These are phyloP conservation scores for Cricetomys ansorgei DNA, from an alignment of 2,113 vertebrate genomes.

Conservation along the genomic window DNA sequence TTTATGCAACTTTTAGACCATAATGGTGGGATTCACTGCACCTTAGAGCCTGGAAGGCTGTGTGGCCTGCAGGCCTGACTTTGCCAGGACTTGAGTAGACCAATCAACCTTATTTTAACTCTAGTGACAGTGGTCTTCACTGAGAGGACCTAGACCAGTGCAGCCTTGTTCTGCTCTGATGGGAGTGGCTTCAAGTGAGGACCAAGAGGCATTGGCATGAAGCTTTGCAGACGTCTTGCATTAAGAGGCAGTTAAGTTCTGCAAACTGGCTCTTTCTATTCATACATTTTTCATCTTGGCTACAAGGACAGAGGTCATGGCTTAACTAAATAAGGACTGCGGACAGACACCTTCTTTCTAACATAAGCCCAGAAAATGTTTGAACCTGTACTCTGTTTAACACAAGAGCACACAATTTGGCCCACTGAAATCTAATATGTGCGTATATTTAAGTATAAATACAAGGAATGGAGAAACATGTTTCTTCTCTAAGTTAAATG, in stretches of 20 bases:
- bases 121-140: not conserved
- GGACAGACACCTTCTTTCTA: fast-evolving
- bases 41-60: not conserved
- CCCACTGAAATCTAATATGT: not conserved
- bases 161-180: not conserved
- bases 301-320: not conserved
- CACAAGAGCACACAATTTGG: not conserved
- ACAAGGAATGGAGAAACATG: not conserved
- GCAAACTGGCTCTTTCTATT: not conserved
- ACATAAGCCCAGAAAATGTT: not conserved
- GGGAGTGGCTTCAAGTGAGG: not conserved
- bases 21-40: not conserved
- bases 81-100: not conserved
- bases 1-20: not conserved
- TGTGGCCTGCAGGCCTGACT: not conserved
- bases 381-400: not conserved
- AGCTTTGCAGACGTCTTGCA: not conserved
- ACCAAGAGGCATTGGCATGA: not conserved
- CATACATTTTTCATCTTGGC: not conserved
- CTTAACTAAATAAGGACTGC: not conserved
- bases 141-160: not conserved
- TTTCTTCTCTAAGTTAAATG: conserved; percentile 52
- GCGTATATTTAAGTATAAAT: not conserved
- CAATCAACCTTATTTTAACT: not conserved
- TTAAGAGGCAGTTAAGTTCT: not conserved